A percentile compares a stretch with the other conserved stretches of the same genome.
These are phyloP conservation scores for Xenops minutus DNA, from an alignment of 2,797 vertebrate species.

Conservation along the genomic window DNA sequence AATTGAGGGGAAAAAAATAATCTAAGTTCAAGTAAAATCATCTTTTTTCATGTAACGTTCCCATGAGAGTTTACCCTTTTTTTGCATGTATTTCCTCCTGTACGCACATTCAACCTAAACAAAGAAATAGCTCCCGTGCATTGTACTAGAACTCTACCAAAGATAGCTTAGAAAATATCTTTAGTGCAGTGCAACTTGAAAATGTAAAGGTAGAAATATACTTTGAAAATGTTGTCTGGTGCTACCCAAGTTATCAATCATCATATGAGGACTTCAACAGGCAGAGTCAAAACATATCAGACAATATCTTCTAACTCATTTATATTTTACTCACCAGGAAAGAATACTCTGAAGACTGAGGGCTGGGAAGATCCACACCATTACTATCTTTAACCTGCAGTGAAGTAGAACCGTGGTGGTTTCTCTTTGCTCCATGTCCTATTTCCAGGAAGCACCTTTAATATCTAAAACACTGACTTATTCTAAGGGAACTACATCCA, in stretches of 20 bases:
- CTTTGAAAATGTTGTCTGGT: not conserved
- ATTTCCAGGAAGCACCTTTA: not conserved
- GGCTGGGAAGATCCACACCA: not conserved
- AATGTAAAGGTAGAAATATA: not conserved
- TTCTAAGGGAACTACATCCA: too few relatives aligned
- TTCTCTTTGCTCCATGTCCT: not conserved
- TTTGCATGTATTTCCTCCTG: not conserved
- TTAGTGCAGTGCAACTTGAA: not conserved
- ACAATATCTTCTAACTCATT: not conserved
- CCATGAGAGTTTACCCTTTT: not conserved
- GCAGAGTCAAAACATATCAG: not conserved
- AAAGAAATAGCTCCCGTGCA: not conserved
- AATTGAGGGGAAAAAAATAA: not conserved
- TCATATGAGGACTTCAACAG: not conserved
- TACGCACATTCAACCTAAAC: not conserved
- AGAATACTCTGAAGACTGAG: not conserved
- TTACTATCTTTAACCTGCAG: not conserved
- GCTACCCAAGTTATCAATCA: not conserved
- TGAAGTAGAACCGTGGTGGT: not conserved
- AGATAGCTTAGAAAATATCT: not conserved
- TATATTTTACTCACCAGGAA: not conserved
- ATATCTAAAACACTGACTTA: not conserved
- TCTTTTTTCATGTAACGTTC: rapidly evolving
- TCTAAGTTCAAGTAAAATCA: not conserved
- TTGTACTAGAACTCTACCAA: not conserved